A percentile compares a stretch with the other conserved stretches of the same genome.
phyloP scores from a whole-genome alignment of 2,797 vertebrate species.

The Leucoraja ocellata region DNA sequence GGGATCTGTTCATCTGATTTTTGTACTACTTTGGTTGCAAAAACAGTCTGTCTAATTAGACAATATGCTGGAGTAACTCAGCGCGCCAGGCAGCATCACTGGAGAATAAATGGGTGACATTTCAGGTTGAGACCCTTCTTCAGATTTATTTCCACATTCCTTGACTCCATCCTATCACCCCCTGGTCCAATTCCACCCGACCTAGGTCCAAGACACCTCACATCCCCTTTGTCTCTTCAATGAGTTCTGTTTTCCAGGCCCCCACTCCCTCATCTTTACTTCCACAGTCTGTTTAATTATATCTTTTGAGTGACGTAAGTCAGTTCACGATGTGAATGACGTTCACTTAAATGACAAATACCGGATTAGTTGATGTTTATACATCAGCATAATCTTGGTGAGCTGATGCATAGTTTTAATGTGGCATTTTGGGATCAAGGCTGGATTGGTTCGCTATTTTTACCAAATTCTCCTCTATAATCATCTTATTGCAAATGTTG shows the following conservation, averaged over 20 bases:
- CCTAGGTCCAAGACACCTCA: too few relatives aligned
- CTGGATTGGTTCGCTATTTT: not conserved
- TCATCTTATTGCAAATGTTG: not conserved
- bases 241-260: too few relatives aligned
- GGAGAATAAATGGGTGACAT: too few relatives aligned
- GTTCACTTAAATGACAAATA: not conserved
- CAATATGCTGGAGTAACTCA: too few relatives aligned
- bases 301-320: not conserved
- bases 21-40: not conserved
- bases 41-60: not conserved
- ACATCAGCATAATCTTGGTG: not conserved
- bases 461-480: not conserved
- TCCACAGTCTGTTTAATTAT: not conserved
- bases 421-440: not conserved
- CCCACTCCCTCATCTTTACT: too few relatives aligned
- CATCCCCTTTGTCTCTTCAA: too few relatives aligned
- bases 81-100: too few relatives aligned
- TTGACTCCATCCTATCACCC: too few relatives aligned
- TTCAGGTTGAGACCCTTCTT: too few relatives aligned
- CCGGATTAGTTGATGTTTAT: not conserved
- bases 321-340: not conserved
- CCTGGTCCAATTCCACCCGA: too few relatives aligned
- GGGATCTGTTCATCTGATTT: not conserved
- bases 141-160: too few relatives aligned
- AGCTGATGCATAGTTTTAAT: not conserved